Base-by-base conservation (phyloP, 2,113 vertebrate species). In the Actenoides hombroni region DNA sequence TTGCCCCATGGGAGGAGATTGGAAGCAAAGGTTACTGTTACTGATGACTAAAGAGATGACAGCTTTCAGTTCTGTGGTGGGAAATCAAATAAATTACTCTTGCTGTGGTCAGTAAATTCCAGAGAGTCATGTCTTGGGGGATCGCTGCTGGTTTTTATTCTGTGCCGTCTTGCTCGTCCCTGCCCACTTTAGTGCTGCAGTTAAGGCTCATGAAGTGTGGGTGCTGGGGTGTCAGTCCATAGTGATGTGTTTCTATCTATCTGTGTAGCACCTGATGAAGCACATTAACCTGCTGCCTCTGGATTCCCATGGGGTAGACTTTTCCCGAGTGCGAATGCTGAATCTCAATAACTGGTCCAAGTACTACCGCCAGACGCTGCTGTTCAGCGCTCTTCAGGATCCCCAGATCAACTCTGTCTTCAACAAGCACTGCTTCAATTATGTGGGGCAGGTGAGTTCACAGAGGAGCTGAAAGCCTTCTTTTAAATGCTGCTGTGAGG, bases 261-360 rank as follows among this genome's bases (percentile, higher is more conserved):
- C 53, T 31, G 95, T 63, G 19, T 91, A 99, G 99, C 99, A 99
- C 74, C 93, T 99, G 96, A 98, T 99, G 98, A 98, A 98, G 70
- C 98, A 99, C 95, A 94, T 99, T 83, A 99, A 99, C 97, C 98
- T 99, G 37, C 98, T 99, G 95, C 99, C 99, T 5, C 95, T 98
- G 96, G 99, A 99, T 42, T 98, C 99, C 35, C 99, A 99, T 0
- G 99, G 99, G 3, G 99, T 99, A 10, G 99, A 99, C 97, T 99
- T 99, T 33, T 99, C 99, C 80, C 98, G 99, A 18, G 99, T 99
- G 57, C 98, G 99, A 59, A 99, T 99, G 98, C 99, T 98, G 98
- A 99, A 97, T 95, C 98, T 99, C 88, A 99, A 98, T 87, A 99
- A 98, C 96, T 99, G 99, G 99, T 97, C 98, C 64, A 97, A 86